Evolutionary conservation across 2,888 invertebrate species (phyloP).

Genomic region (Pemphredon lugubris): DNA sequence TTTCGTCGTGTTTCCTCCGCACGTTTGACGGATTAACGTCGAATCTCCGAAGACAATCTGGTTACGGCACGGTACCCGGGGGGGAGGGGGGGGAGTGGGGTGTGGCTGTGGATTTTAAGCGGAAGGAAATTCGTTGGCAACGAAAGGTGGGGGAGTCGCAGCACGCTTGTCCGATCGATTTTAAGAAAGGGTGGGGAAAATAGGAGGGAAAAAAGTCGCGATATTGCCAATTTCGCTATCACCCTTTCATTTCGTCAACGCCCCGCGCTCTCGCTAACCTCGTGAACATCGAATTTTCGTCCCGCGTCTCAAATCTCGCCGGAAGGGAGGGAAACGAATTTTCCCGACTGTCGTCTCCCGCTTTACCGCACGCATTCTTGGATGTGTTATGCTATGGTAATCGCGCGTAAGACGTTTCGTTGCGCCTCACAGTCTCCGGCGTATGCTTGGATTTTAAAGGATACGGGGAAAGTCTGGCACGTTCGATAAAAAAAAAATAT

Average conservation of each 20-base stretch:
- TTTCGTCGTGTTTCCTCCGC: conserved; percentile 1
- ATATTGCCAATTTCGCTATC: conserved; percentile 78
- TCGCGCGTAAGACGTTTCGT: conserved; percentile 42
- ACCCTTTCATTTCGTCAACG: conserved; percentile 70
- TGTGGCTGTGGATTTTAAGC: conserved; percentile 18
- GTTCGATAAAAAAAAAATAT: too few relatives aligned
- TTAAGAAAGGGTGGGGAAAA: conserved; percentile 35
- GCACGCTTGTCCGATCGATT: conserved; percentile 42
- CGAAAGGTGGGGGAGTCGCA: not conserved
- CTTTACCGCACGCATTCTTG: conserved; percentile 25
- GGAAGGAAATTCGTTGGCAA: conserved; percentile 33
- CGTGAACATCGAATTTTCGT: conserved; percentile 60
- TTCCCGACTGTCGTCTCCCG: conserved; percentile 29
- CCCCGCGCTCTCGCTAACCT: conserved; percentile 54
- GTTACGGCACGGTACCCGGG: conserved; percentile 16
- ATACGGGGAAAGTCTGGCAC: conserved; percentile 27
- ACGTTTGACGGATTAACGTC: conserved; percentile 30
- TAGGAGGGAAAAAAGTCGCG: conserved; percentile 60
- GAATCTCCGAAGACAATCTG: conserved; percentile 27
- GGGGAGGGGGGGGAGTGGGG: too few relatives aligned
- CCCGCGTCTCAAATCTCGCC: conserved; percentile 20
- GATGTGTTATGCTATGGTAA: conserved; percentile 54
- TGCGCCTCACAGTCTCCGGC: conserved; percentile 1
- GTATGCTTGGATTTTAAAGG: conserved; percentile 23
- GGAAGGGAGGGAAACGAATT: conserved; percentile 51